Evolutionary conservation across 1,140 invertebrate species (phyloP), one percentile per base, ranked within the genome.

Genomic region (Dendrolimus kikuchii): DNA sequence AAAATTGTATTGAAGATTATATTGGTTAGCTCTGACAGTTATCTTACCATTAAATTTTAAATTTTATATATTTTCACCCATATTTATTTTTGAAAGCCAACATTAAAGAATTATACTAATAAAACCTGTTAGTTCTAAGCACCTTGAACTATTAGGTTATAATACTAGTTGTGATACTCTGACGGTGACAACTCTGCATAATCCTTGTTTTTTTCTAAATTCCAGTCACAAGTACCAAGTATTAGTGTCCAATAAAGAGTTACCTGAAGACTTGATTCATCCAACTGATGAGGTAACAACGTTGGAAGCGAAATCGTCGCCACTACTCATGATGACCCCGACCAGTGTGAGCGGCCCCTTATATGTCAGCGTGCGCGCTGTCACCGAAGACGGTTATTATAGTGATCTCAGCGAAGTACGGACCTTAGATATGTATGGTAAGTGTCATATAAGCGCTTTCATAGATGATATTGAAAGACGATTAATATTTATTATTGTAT

Each of bases 181-280:
- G 23, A 23, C 23, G 23, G 23, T 23, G 23, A 23, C 23, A 23
- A 23, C 23, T 23, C 23, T 23, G 23, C 23, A 23, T 23, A 23
- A 23, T 23, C 3, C 1, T 23, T 23, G 23, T 23, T 23, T 7
- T 40, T 49, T 5, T 48, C 46, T 57, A 37, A 45, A 39, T 77
- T 78, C 51, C 57, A 92, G 90, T 5, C 86, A 87, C 59, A 83
- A 89, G 45, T 95, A 92, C 70, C 90, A 92, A 75, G 84, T 95
- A 3, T 74, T 92, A 37, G 83, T 95, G 0, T 89, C 89, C 1
- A 87, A 90, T 5, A 83, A 78, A 37, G 81, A 72, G 57, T 78
- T 86, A 5, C 76, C 81, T 2, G 81, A 80, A 1, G 79, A 84
- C 49, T 38, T 80, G 23, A 40, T 84, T 0, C 73, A 75, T 5